These are phyloP conservation scores for Xiphophorus maculatus DNA, from an alignment of 2,113 vertebrate genomes.

Conservation along the genomic window DNA sequence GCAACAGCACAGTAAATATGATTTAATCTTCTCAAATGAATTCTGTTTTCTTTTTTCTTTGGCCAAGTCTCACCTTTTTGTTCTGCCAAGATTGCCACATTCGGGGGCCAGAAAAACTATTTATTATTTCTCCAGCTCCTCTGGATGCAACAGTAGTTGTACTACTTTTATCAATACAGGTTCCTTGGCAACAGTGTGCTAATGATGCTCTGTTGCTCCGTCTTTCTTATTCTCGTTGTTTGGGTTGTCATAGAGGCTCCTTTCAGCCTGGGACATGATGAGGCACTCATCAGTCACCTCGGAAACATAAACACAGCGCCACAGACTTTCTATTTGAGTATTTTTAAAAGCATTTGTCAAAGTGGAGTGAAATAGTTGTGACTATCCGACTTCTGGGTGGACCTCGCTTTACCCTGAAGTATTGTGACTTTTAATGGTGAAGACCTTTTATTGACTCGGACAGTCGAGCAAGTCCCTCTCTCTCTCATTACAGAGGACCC, in stretches of 20 bases:
- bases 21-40: conserved; percentile 10
- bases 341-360: conserved; percentile 8
- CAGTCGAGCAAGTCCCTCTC: not conserved
- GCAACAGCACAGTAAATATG: conserved; percentile 3
- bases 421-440: not conserved
- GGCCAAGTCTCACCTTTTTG: conserved; percentile 5
- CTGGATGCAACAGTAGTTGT: conserved; percentile 25
- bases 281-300: conserved; percentile 45
- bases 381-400: not conserved
- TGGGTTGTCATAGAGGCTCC: conserved; percentile 42
- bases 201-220: conserved; percentile 53
- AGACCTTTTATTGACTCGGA: conserved; percentile 11
- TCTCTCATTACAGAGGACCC: conserved; percentile 21
- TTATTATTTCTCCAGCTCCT: conserved; percentile 32
- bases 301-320: conserved; percentile 15
- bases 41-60: not conserved
- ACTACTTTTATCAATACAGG: conserved; percentile 42
- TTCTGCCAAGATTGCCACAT: conserved; percentile 15
- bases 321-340: not conserved
- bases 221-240: conserved; percentile 49
- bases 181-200: conserved; percentile 60
- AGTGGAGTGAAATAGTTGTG: conserved; percentile 3
- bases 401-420: not conserved
- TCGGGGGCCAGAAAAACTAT: conserved; percentile 13
- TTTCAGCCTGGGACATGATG: conserved; percentile 38